Base-by-base conservation (phyloP, 2,888 invertebrate genomes). In the Oxyteleia sp. region DNA sequence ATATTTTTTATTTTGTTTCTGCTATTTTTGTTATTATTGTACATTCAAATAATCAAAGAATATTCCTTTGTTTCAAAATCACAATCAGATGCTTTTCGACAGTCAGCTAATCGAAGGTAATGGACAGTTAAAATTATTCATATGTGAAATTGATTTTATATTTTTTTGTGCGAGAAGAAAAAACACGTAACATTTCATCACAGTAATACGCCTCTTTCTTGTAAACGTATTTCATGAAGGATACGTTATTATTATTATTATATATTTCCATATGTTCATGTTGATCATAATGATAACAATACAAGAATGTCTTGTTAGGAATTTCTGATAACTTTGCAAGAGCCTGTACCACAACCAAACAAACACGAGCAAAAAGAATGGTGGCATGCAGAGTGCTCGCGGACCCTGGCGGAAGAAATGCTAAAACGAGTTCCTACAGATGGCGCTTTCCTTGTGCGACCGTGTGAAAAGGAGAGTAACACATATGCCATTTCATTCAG, bases 401-500 rank as follows among this genome's bases (percentile, higher is more conserved):
- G 98, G 79, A 95, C 95, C 7, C 96, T 97, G 86, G 98, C 99
- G 0, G 99, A 99, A 93, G 97, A 98, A 86, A 95, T 98, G 92
- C 94, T 99, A 75, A 96, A 96, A 85, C 95, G 97, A 87, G 95
- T 98, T 38, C 96, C 96, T 76, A 96, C 96, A 3, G 98, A 99
- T 91, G 99, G 99, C 0, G 98, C 99, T 0, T 99, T 98, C 94
- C 94, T 99, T 35, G 98, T 99, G 5, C 94, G 99, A 68, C 97
- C 97, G 2, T 98, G 98, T 91, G 98, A 98, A 88, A 97, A 97
- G 87, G 98, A 98, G 86, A 94, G 94, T 0, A 96, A 96, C 87
- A 97, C 97, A 0, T 99, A 97, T 93, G 98, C 98, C 11, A 97
- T 99, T 87, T 99, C 99, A 79, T 99, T 99, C 93, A 96, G 98